These are phyloP conservation scores for Slavum lentiscoides DNA, from an alignment of 2,888 invertebrate genomes.

Conservation along the genomic window DNA sequence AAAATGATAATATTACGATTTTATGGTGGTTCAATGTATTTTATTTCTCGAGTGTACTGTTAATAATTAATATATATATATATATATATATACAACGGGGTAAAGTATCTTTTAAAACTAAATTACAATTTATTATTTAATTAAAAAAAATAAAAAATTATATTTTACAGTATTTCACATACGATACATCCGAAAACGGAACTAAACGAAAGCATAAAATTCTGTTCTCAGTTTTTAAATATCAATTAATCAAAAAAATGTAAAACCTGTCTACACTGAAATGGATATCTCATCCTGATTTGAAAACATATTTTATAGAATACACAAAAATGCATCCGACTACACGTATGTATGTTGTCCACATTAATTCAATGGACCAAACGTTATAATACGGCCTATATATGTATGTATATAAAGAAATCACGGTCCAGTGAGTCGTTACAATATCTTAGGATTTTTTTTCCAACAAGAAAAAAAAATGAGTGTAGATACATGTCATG, in stretches of 20 bases:
- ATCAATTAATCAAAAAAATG: neutral
- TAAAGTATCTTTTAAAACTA: too few species aligned
- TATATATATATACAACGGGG: too few species aligned
- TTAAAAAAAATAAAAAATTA: too few species aligned
- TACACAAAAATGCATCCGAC: neutral
- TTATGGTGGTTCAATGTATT: too few species aligned
- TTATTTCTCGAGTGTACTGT: too few species aligned
- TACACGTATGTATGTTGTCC: neutral
- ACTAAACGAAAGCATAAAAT: neutral
- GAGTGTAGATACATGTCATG: slow-evolving; percentile 38
- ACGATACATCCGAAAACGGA: neutral
- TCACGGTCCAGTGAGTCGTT: slow-evolving; percentile 46
- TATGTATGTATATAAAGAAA: neutral
- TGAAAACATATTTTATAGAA: neutral
- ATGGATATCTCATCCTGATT: neutral
- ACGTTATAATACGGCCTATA: slow-evolving; percentile 28
- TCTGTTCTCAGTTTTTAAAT: neutral
- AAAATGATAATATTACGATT: too few species aligned
- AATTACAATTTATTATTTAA: too few species aligned
- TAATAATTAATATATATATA: too few species aligned
- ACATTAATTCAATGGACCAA: slow-evolving; percentile 33
- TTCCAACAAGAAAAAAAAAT: slow-evolving; percentile 22
- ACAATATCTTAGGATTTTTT: slow-evolving; percentile 39
- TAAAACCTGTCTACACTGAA: neutral
- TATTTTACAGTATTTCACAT: neutral